Evolutionary conservation across 2,888 invertebrate genomes (phyloP).

Genomic region (Volucella inflata): DNA sequence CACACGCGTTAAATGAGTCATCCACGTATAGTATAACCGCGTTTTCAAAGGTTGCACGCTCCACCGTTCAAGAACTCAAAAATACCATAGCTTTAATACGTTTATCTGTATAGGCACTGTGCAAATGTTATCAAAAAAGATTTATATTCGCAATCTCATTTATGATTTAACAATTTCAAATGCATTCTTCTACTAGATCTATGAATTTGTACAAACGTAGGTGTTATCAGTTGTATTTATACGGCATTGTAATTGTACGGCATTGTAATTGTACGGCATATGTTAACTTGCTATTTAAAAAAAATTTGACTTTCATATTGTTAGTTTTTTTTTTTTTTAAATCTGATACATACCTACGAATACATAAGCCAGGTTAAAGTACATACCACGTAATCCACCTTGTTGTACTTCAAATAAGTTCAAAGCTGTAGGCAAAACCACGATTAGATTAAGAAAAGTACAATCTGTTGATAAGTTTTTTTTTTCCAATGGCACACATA

Average conservation of each 20-base stretch:
- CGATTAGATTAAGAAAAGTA: conserved; percentile 48
- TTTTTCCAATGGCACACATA: conserved; percentile 27
- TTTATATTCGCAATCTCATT: conserved; percentile 33
- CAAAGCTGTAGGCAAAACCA: conserved; percentile 8
- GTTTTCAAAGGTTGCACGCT: too few species aligned
- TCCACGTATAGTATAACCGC: too few species aligned
- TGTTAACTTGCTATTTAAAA: neutral
- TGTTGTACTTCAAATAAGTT: conserved; percentile 12
- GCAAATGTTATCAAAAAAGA: conserved; percentile 48
- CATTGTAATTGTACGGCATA: too few species aligned
- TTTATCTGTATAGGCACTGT: conserved; percentile 24
- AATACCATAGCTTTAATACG: conserved; percentile 8
- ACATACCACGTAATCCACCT: conserved; percentile 21
- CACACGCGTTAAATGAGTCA: too few species aligned
- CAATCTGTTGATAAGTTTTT: conserved; percentile 13
- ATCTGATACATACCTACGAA: too few species aligned
- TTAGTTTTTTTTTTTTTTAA: neutral
- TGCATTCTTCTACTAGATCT: conserved; percentile 6
- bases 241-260: too few species aligned
- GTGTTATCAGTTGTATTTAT: too few species aligned
- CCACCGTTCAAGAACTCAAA: too few species aligned
- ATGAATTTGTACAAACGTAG: neutral
- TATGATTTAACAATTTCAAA: conserved; percentile 11
- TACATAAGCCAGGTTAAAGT: conserved; percentile 18
- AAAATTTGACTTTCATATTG: conserved; percentile 4